Evolutionary conservation across 2,797 vertebrate species (phyloP), one percentile per base, ranked within the genome.

Genomic region (Eutrigla gurnardus): DNA sequence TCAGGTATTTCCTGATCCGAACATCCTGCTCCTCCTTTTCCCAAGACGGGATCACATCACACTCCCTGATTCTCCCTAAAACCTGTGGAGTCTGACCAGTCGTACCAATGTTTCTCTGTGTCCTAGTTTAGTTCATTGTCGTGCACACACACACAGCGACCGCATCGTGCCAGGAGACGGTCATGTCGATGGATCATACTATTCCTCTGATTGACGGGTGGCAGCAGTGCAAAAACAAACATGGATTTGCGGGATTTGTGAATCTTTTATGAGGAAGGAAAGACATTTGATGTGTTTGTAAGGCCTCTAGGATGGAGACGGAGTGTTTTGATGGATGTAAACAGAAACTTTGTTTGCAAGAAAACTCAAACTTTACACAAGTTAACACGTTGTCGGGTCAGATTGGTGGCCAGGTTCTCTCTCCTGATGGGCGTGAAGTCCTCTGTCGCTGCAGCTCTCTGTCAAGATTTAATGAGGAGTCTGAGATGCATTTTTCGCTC

Each of bases 381-480:
- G 25, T 25, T 25, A 25, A 25, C 25, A 25, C 25, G 25, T 25
- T 25, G 25, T 25, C 25, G 25, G 25, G 25, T 25, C 25, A 25
- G 25, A 25, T 25, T 25, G 18, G 4, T 35, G 39, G 5, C 17
- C 3, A 18, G 54, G 0, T 40, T 60, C n/a, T 61, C 25, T 25
- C 25, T 25, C 25, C 25, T 25, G 25, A 25, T 25, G 2, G 25
- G 25, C 25, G 25, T 17, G 3, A 67, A 61, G n/a, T 62, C 58
- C 17, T 68, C 46, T 18, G 25, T 46, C 15, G 37, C 25, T 33
- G 2, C 1, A 64, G 6, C 69, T 63, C 57, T 53, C 43, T 64
- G 32, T 71, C 5, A 7, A 25, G 32, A 8, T 81, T 75, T 52
- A 80, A 75, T 70, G 57, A 58, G 66, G 39, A 11, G 4, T 40